Conservation (phyloP, 2,888 invertebrate genomes). For the Onthophagus sagittarius region DNA sequence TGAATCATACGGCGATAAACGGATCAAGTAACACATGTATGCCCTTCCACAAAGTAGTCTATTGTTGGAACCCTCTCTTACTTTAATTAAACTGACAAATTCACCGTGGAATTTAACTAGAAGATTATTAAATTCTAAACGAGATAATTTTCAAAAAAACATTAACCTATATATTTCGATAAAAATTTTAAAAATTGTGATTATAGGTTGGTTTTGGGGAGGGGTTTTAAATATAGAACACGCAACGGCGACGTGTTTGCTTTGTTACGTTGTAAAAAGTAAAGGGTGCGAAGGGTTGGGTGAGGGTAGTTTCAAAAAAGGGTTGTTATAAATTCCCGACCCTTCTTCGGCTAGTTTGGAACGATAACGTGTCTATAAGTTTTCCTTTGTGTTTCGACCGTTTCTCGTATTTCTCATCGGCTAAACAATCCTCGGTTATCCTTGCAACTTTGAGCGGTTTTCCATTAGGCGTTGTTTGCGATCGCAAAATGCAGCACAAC, state of each 20-base stretch:
- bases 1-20: slow-evolving; percentile 46
- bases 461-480: neutral
- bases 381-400: neutral
- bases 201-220: neutral
- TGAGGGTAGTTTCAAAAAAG: neutral
- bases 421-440: neutral
- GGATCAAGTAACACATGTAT: slow-evolving; percentile 48
- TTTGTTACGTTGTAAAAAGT: neutral
- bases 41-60: slow-evolving; percentile 33
- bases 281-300: neutral
- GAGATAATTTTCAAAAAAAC: neutral
- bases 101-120: slow-evolving; percentile 24
- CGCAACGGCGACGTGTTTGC: neutral
- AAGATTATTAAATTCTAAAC: slow-evolving; percentile 49
- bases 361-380: neutral
- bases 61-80: slow-evolving; percentile 47
- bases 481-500: neutral
- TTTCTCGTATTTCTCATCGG: neutral
- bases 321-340: neutral
- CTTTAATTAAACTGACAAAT: slow-evolving; percentile 42
- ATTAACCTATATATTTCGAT: neutral
- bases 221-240: neutral
- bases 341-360: neutral
- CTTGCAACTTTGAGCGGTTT: neutral
- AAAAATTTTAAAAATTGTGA: neutral